phyloP scores from a whole-genome alignment of 1,140 invertebrate species.

The Hyphantria cunea region DNA sequence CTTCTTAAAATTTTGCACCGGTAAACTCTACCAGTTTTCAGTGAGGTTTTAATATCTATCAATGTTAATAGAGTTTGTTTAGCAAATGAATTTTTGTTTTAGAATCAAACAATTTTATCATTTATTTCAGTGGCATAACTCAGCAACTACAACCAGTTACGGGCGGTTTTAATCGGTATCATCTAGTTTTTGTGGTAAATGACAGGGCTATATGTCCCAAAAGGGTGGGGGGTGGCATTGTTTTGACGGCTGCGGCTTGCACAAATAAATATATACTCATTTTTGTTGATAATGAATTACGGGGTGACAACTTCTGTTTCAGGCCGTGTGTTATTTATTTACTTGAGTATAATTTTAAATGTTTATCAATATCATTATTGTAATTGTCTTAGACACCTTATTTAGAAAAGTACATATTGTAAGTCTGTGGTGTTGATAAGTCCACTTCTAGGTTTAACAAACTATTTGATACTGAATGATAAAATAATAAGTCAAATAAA shows the following conservation, averaged over 20 bases:
- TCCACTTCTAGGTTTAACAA: too few relatives aligned
- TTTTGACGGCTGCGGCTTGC: constrained; percentile 62
- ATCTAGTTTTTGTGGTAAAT: constrained; percentile 74
- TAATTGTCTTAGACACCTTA: neutral
- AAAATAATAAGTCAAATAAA: too few relatives aligned
- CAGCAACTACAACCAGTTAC: constrained; percentile 22
- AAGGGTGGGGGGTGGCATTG: constrained; percentile 39
- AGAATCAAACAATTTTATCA: neutral
- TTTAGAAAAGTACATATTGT: neutral
- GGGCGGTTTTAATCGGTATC: constrained; percentile 55
- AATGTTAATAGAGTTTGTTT: too few relatives aligned
- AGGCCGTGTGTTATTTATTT: neutral
- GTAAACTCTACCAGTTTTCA: too few relatives aligned
- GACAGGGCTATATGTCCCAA: constrained; percentile 38
- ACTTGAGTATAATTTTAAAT: too few relatives aligned
- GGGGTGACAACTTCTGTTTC: constrained; percentile 2
- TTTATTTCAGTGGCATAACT: constrained; percentile 13
- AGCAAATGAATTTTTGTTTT: too few relatives aligned
- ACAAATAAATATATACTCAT: constrained; percentile 74
- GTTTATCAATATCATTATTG: neutral
- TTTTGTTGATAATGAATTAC: constrained; percentile 77
- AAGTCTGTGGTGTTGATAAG: too few relatives aligned
- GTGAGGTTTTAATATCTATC: too few relatives aligned
- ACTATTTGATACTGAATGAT: too few relatives aligned
- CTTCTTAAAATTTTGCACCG: too few relatives aligned